Evolutionary conservation across 30 jellyfish, hydroid and myxozoan species (phyloP), one percentile per base, ranked within the genome.

Genomic region (Turritopsis rubra): DNA sequence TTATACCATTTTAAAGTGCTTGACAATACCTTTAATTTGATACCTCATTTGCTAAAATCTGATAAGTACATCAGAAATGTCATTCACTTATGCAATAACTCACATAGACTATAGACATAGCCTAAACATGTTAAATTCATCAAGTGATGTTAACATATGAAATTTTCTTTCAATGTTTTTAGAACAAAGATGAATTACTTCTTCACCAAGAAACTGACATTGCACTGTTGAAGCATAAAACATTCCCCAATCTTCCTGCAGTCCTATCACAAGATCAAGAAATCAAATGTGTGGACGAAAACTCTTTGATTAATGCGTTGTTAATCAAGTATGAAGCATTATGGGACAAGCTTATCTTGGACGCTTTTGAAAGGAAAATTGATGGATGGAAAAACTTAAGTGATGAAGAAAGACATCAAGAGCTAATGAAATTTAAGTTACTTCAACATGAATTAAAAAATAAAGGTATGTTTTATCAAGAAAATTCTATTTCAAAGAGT

Each of bases 281-380:
- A 80, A 52, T 52, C 20, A 82, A 79, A 71, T 41, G 41, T 21
- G 85, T 87, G 13, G 84, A 71, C 26, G 90, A 80, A 22, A 85
- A 81, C 30, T 84, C 53, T 68, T 54, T 91, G 77, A 89, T 87
- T 53, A 95, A 91, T 30, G 98, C 96, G 19, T 75, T 91, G 22
- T 60, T 41, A 53, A 80, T 88, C 52, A 87, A 87, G 71, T 91
- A 87, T 71, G 98, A 87, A 60, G 90, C 91, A 54, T 65, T 91
- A 84, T 84, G 85, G 83, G 98, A 91, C 84, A 91, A 84, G 76
- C 83, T 91, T 79, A 91, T 91, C 16, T 71, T 88, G 73, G 95
- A 87, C n/a, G 96, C 94, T 22, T 79, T 91, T 22, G 96, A 91
- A 72, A 86, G 79, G 41, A 71, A 73, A 28, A 5, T 91, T 60